Evolutionary conservation across 2,888 invertebrate genomes (phyloP).

Genomic region (Leptogaster cylindrica): DNA sequence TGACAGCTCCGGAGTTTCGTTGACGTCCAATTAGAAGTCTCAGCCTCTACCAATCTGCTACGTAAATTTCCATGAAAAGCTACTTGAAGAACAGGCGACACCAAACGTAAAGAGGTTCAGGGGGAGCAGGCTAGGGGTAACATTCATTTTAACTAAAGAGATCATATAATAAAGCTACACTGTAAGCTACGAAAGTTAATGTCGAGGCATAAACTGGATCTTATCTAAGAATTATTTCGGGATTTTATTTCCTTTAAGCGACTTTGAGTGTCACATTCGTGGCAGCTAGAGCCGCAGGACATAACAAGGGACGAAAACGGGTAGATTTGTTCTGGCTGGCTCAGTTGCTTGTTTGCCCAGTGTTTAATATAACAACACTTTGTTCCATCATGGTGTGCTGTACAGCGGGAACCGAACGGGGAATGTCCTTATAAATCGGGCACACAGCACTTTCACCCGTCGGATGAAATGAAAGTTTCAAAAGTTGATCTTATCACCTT

Average conservation of each 20-base stretch:
- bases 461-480: conserved; percentile 39
- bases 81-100: neutral
- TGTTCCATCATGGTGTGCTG: neutral
- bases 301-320: neutral
- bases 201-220: conserved; percentile 45
- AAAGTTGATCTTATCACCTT: conserved; percentile 39
- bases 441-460: conserved; percentile 1
- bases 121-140: neutral
- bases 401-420: neutral
- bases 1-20: conserved; percentile 28
- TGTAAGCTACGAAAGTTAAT: conserved; percentile 45
- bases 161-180: conserved; percentile 36
- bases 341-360: neutral
- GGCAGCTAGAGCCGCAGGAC: conserved; percentile 33
- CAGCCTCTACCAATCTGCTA: conserved; percentile 21
- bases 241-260: conserved; percentile 45
- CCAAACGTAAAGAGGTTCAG: neutral
- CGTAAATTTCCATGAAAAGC: neutral
- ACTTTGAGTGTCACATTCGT: conserved; percentile 41
- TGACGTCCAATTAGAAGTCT: conserved; percentile 27
- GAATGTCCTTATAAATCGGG: neutral
- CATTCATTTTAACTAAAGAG: conserved; percentile 22
- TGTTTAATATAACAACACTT: conserved; percentile 7
- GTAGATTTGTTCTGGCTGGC: neutral
- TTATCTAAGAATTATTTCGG: conserved; percentile 46